Conservation (phyloP, 2,113 vertebrate genomes). For the Petromus typicus region DNA sequence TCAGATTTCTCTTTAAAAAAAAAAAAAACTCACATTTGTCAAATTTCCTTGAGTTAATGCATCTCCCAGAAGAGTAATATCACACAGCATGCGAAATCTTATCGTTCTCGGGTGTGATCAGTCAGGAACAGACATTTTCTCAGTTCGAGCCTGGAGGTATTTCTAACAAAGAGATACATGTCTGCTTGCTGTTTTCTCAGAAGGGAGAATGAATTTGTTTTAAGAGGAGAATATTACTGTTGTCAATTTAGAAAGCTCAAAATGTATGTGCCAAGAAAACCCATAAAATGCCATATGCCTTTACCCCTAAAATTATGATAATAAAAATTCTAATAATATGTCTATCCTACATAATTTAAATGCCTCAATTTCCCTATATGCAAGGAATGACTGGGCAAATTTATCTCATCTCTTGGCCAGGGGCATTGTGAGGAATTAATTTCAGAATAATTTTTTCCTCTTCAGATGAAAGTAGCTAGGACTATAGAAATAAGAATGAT, state of each 20-base stretch:
- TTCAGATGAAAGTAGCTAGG: slow-evolving; percentile 44
- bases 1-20: not conserved
- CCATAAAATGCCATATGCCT: slow-evolving; percentile 56
- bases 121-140: not conserved
- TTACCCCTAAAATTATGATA: slow-evolving; percentile 71
- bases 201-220: slow-evolving; percentile 41
- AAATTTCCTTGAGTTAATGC: not conserved
- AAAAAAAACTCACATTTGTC: not conserved
- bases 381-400: slow-evolving; percentile 50
- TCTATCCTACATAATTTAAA: slow-evolving; percentile 61
- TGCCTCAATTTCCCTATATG: slow-evolving; percentile 56
- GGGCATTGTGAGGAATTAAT: slow-evolving; percentile 64
- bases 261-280: slow-evolving; percentile 57
- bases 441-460: slow-evolving; percentile 58
- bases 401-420: slow-evolving; percentile 51
- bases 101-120: not conserved
- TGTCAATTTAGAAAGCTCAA: slow-evolving; percentile 58
- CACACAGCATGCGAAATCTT: not conserved
- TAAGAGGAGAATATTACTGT: slow-evolving; percentile 33
- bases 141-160: slow-evolving; percentile 30
- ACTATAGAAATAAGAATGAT: slow-evolving; percentile 50
- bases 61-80: not conserved
- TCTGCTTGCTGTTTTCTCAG: slow-evolving; percentile 38
- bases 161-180: slow-evolving; percentile 49
- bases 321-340: slow-evolving; percentile 72